Evolutionary conservation across 2,888 invertebrate species (phyloP).

Genomic region (Dendrolimus pini): DNA sequence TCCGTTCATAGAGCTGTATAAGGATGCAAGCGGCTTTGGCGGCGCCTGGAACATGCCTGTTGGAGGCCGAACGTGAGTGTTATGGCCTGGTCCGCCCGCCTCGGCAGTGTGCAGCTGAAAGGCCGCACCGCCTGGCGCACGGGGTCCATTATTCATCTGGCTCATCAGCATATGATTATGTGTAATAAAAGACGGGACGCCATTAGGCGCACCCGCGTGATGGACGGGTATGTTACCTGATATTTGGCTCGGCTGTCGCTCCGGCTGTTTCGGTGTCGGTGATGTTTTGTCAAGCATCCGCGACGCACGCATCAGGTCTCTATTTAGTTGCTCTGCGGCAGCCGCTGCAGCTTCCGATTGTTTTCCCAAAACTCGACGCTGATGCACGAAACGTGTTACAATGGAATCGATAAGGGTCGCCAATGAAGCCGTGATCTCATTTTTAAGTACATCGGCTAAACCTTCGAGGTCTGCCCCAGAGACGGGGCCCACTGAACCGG

Average conservation of each 20-base stretch:
- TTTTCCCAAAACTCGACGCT: conserved; percentile 84
- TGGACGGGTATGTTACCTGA: conserved; percentile 77
- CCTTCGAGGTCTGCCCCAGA: conserved; percentile 90
- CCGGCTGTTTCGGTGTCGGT: conserved; percentile 83
- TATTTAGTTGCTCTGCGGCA: conserved; percentile 90
- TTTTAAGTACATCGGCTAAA: conserved; percentile 93
- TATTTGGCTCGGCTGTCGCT: conserved; percentile 74
- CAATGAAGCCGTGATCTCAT: conserved; percentile 90
- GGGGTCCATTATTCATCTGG: conserved; percentile 75
- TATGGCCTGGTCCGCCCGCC: conserved; percentile 66
- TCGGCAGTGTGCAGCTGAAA: conserved; percentile 81
- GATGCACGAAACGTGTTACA: conserved; percentile 89
- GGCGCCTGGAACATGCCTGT: conserved; percentile 90
- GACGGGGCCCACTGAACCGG: conserved; percentile 80
- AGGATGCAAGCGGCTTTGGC: conserved; percentile 83
- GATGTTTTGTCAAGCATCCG: conserved; percentile 91
- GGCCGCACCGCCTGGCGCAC: conserved; percentile 79
- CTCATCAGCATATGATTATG: conserved; percentile 66
- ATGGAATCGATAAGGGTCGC: conserved; percentile 92
- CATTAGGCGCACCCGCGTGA: conserved; percentile 59
- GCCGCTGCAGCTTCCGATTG: conserved; percentile 87
- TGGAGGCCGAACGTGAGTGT: conserved; percentile 76
- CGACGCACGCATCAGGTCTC: conserved; percentile 88
- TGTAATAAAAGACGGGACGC: conserved; percentile 59
- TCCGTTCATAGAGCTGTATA: conserved; percentile 80